These are phyloP conservation scores for Taurulus bubalis DNA, from an alignment of 2,113 vertebrate genomes.

Conservation along the genomic window DNA sequence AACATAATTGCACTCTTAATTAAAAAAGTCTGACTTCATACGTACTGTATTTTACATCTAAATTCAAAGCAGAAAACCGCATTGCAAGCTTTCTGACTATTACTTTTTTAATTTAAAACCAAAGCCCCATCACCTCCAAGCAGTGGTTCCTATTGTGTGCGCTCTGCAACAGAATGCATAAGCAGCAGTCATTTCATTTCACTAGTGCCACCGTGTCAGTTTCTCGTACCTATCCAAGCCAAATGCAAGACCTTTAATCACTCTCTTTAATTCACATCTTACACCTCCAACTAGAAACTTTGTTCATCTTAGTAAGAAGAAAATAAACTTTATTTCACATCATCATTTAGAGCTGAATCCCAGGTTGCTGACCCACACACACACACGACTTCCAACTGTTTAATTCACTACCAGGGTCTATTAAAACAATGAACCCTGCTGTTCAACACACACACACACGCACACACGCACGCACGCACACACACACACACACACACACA, in stretches of 20 bases:
- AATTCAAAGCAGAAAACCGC: constrained; percentile 48
- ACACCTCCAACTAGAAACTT: constrained; percentile 27
- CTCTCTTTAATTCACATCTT: background rate
- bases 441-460: constrained; percentile 10
- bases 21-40: constrained; percentile 49
- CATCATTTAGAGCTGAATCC: constrained; percentile 37
- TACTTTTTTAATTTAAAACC: constrained; percentile 56
- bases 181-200: constrained; percentile 30
- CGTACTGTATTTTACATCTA: constrained; percentile 39
- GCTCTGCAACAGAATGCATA: constrained; percentile 54
- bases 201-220: background rate
- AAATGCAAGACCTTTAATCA: constrained; percentile 46
- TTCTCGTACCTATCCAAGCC: background rate
- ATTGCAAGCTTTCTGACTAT: constrained; percentile 39
- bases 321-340: constrained; percentile 25
- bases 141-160: constrained; percentile 29
- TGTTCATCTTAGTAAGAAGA: constrained; percentile 14
- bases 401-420: constrained; percentile 55
- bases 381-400: constrained; percentile 46
- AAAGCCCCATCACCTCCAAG: constrained; percentile 29
- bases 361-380: constrained; percentile 57
- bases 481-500: constrained; percentile 18
- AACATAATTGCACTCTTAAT: constrained; percentile 46
- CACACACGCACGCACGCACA: constrained; percentile 22
- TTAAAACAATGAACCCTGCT: constrained; percentile 52